A percentile compares a stretch with the other conserved stretches of the same genome.
Evolutionary conservation across 64 coral and sea anemone genomes (phyloP).

Genomic region (Catalaphyllia jardinei): DNA sequence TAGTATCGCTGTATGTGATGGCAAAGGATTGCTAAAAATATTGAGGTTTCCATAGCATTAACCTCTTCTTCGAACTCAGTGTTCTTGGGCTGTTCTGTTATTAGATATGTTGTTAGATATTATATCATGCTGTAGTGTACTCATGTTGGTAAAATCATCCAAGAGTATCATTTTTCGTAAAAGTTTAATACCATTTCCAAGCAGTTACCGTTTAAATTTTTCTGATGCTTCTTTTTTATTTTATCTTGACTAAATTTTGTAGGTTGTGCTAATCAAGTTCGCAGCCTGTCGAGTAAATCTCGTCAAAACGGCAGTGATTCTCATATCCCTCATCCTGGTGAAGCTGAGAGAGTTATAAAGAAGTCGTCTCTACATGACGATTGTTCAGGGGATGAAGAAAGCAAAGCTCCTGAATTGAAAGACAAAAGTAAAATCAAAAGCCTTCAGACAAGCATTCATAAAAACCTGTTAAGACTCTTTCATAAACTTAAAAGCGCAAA

Average conservation of each 20-base stretch:
- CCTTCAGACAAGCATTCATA: constrained; percentile 63
- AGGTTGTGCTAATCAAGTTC: constrained; percentile 40
- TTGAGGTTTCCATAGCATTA: no score
- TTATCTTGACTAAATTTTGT: neutral
- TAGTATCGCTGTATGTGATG: no score
- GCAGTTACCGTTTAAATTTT: no score
- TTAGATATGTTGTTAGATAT: no score
- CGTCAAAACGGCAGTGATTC: neutral
- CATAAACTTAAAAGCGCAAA: constrained; percentile 54
- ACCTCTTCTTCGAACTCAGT: no score
- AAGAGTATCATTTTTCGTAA: no score
- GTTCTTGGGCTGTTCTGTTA: no score
- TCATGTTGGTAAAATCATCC: no score
- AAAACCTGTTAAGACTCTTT: constrained; percentile 63
- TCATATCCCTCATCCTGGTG: neutral
- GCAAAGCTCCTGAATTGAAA: neutral
- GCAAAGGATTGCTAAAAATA: no score
- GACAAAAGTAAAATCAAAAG: constrained; percentile 49
- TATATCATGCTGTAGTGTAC: no score
- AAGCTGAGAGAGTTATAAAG: neutral
- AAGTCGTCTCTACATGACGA: constrained; percentile 6
- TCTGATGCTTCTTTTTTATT: neutral
- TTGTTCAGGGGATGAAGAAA: constrained; percentile 14
- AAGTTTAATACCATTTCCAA: no score
- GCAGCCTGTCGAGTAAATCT: neutral